Conservation (phyloP, 2,113 vertebrate species). For the Corvus hawaiiensis region DNA sequence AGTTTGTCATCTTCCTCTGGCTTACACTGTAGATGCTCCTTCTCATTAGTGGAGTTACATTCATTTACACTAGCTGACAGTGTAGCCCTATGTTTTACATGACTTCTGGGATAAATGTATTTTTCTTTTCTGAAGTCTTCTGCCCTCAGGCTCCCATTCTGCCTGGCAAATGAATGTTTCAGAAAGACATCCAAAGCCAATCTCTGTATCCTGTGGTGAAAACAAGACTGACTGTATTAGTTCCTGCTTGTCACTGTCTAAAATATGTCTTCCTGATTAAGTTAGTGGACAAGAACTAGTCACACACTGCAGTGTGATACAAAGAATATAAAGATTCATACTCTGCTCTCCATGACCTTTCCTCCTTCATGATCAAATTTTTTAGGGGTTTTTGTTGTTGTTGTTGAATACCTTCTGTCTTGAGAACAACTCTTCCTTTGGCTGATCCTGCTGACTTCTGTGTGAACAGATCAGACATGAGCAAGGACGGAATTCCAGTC, state of each 20-base stretch:
- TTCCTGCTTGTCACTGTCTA: conserved; percentile 50
- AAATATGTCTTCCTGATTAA: conserved; percentile 64
- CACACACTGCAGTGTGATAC: neutral
- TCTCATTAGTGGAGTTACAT: neutral
- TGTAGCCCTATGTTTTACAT: neutral
- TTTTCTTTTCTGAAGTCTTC: neutral
- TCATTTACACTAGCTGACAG: conserved; percentile 32
- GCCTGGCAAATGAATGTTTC: conserved; percentile 29
- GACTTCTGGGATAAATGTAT: neutral
- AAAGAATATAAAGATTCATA: neutral
- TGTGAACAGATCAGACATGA: neutral
- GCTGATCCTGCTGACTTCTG: conserved; percentile 15
- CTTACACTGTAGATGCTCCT: neutral
- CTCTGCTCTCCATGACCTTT: conserved; percentile 25
- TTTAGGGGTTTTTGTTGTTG: neutral
- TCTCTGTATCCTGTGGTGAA: conserved; percentile 5
- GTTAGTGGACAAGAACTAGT: conserved; percentile 45
- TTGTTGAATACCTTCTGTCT: conserved; percentile 18
- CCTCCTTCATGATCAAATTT: neutral
- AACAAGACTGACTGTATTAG: conserved; percentile 34
- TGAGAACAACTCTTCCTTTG: conserved; percentile 12
- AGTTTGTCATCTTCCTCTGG: conserved; percentile 6
- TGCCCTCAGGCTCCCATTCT: conserved; percentile 33
- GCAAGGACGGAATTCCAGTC: conserved; percentile 1
- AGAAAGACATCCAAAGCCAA: neutral